Evolutionary conservation across 2,888 invertebrate genomes (phyloP).

Genomic region (Bombylius major): DNA sequence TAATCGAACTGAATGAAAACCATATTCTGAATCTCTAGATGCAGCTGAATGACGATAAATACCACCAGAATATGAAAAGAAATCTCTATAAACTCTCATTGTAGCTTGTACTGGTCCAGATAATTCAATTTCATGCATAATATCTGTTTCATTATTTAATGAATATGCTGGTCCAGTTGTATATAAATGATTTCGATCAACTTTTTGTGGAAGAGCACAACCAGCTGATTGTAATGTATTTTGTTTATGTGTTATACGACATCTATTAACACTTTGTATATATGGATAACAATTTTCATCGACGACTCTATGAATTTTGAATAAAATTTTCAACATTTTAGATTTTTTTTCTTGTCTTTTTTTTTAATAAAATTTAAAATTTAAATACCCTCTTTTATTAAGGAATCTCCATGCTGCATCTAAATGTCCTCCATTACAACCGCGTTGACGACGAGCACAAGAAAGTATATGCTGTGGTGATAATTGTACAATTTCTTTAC

Average conservation of each 20-base stretch:
- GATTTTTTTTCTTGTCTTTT: too few relatives aligned
- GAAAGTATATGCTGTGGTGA: constrained; percentile 80
- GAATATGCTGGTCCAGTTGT: constrained; percentile 65
- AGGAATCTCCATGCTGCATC: constrained; percentile 88
- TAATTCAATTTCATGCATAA: constrained; percentile 80
- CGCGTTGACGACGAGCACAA: constrained; percentile 68
- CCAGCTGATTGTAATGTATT: constrained; percentile 37
- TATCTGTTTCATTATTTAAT: constrained; percentile 62
- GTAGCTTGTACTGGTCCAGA: constrained; percentile 93
- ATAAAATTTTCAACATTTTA: too few relatives aligned
- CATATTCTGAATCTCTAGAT: constrained; percentile 45
- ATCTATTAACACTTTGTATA: constrained; percentile 46
- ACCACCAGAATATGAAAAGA: constrained; percentile 80
- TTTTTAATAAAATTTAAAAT: background rate
- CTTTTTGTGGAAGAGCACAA: constrained; percentile 40
- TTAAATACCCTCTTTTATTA: constrained; percentile 54
- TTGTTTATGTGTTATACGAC: constrained; percentile 44
- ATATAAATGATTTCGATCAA: constrained; percentile 48
- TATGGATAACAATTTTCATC: constrained; percentile 81
- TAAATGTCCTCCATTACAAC: constrained; percentile 78
- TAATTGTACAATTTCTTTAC: constrained; percentile 54
- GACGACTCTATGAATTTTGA: constrained; percentile 49
- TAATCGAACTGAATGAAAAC: constrained; percentile 82
- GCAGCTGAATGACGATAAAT: constrained; percentile 58
- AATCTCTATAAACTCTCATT: constrained; percentile 81